A percentile compares a stretch with the other conserved stretches of the same genome.
These are phyloP conservation scores for Gobiocypris rarus DNA, from an alignment of 2,113 vertebrate species.

Conservation along the genomic window DNA sequence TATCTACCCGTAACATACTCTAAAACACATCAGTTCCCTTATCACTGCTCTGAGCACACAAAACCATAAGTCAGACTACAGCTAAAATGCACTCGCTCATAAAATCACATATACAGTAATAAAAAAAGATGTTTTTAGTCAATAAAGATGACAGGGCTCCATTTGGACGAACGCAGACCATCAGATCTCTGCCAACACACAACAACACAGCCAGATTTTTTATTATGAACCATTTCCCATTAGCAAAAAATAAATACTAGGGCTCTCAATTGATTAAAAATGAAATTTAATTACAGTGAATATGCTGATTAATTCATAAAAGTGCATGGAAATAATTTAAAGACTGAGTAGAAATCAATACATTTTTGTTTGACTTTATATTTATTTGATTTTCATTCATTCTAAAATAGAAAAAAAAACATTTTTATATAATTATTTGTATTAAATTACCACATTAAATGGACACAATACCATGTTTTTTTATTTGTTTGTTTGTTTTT, in stretches of 20 bases:
- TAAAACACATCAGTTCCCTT: constrained; percentile 40
- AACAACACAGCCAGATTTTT: neutral
- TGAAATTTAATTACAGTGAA: neutral
- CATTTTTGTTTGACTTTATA: neutral
- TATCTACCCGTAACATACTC: constrained; percentile 44
- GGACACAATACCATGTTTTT: too few relatives aligned
- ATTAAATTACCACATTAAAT: too few relatives aligned
- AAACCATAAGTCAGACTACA: neutral
- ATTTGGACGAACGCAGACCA: constrained; percentile 34
- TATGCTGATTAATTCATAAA: neutral
- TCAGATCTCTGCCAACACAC: neutral
- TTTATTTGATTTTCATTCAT: neutral
- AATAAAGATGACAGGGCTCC: constrained; percentile 30
- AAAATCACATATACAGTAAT: constrained; percentile 7
- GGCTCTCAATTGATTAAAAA: neutral
- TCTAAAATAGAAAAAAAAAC: too few relatives aligned
- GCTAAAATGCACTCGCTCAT: neutral
- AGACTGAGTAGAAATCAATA: neutral
- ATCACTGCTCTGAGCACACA: neutral
- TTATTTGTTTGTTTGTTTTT: too few relatives aligned
- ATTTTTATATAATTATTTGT: too few relatives aligned
- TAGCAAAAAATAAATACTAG: neutral
- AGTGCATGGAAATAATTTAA: neutral
- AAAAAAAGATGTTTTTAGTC: constrained; percentile 11
- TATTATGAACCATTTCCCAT: neutral